A percentile compares a stretch with the other conserved stretches of the same genome.
Evolutionary conservation across 2,113 vertebrate species (phyloP).

Genomic region (Gobio gobio): DNA sequence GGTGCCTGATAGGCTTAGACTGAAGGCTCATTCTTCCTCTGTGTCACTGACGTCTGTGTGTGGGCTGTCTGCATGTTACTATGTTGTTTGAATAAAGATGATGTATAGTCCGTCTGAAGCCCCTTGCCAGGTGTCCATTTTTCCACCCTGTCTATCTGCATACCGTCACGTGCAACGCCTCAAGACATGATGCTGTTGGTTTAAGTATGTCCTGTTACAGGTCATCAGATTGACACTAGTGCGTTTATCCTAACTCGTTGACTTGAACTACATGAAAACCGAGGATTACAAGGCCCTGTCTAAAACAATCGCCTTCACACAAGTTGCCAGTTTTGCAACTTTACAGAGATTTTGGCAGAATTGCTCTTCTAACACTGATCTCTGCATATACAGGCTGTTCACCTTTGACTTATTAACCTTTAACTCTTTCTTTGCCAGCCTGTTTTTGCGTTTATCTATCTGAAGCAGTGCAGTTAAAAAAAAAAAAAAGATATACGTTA

Average conservation of each 20-base stretch:
- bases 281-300: conserved; percentile 6
- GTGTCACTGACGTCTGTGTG: conserved; percentile 63
- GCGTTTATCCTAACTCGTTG: neutral
- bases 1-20: conserved; percentile 69
- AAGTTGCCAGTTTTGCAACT: neutral
- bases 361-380: neutral
- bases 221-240: conserved; percentile 48
- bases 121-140: conserved; percentile 51
- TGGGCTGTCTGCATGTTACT: conserved; percentile 66
- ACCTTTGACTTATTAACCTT: neutral
- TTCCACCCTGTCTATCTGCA: conserved; percentile 61
- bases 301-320: neutral
- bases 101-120: conserved; percentile 46
- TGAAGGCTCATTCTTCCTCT: conserved; percentile 67
- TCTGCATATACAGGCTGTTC: neutral
- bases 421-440: neutral
- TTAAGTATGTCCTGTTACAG: conserved; percentile 34
- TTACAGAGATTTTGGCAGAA: neutral
- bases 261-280: neutral
- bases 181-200: conserved; percentile 34
- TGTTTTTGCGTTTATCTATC: neutral
- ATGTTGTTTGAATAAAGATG: conserved; percentile 64
- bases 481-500: no score
- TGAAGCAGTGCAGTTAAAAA: neutral
- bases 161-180: conserved; percentile 31